Percentiles rank a stretch among this genome's conserved stretches.
These are phyloP conservation scores for Puma concolor DNA, from an alignment of 2,113 vertebrate genomes.

Conservation along the genomic window DNA sequence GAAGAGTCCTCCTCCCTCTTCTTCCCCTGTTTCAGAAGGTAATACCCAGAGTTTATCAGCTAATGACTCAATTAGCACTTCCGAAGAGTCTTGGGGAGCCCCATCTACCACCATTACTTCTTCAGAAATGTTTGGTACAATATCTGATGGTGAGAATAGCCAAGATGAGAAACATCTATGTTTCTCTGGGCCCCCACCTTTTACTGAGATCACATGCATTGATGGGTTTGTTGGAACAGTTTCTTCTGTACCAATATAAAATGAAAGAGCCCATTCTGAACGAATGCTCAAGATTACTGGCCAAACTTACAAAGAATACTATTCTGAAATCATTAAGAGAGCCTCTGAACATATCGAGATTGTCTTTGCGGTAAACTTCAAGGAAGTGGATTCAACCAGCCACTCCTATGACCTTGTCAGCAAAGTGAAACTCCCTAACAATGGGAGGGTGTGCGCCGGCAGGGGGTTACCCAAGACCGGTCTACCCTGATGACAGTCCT, in stretches of 20 bases:
- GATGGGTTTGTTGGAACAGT: neutral
- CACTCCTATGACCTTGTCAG: neutral
- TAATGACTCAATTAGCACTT: neutral
- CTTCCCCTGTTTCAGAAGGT: neutral
- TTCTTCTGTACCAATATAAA: neutral
- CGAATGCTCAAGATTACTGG: neutral
- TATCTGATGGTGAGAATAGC: neutral
- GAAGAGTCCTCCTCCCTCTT: neutral
- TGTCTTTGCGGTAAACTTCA: neutral
- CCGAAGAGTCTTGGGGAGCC: neutral
- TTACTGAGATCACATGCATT: accelerated
- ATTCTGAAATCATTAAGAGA: neutral
- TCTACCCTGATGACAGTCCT: neutral
- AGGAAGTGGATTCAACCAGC: neutral
- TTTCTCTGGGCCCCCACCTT: neutral
- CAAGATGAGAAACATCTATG: neutral
- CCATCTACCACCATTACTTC: too few relatives aligned
- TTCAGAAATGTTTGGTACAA: neutral
- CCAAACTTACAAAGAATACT: neutral
- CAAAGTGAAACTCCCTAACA: slow-evolving; percentile 31
- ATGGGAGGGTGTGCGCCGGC: neutral
- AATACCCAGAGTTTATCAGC: neutral
- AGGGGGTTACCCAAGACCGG: neutral
- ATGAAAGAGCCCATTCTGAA: neutral
- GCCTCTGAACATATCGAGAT: neutral